Evolutionary conservation across 2,113 vertebrate species (phyloP), one percentile per base, ranked within the genome.

Genomic region (Sterna hirundo): DNA sequence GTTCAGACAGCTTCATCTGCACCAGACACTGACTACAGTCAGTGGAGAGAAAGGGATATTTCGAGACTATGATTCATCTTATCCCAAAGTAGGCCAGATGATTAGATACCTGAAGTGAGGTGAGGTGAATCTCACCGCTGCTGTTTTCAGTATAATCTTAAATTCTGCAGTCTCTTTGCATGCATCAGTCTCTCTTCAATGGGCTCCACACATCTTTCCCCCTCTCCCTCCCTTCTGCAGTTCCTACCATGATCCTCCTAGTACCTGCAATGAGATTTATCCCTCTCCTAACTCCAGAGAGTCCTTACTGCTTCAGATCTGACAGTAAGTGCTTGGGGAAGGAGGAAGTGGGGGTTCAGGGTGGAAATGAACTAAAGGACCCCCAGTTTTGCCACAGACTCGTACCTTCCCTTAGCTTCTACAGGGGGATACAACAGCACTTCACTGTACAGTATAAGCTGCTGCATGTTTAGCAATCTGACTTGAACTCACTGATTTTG

Each of bases 1-100:
- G 58, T 42, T 82, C 70, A 85, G 82, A 94, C 79, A 91, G 54
- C 92, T 95, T 96, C 87, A 94, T 96, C 84, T 83, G 66, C 74
- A 29, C 52, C 2, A 94, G 74, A 34, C 81, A 57, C 74, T 52
- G 61, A 44, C 93, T 93, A 23, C 10, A 84, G 60, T 32, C 93
- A 74, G 55, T 7, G 34, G 49, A 70, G 58, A 90, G 34, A 83
- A 78, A 91, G 10, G 42, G 34, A 23, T 69, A 62, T 32, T 88
- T 92, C n/a, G 64, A 90, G 52, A 52, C 57, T 40, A 0, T n/a
- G 58, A 72, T 76, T 94, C 72, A 60, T 75, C 49, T 68, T 25
- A 82, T 15, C 46, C 34, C 54, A 32, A 92, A 61, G 40, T 29
- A 65, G 70, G 8, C 3, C 30, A 72, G 42, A 23, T 52, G 12